Conservation (phyloP, 2,113 vertebrate genomes). For the Cyphomyrus discorhynchus region DNA sequence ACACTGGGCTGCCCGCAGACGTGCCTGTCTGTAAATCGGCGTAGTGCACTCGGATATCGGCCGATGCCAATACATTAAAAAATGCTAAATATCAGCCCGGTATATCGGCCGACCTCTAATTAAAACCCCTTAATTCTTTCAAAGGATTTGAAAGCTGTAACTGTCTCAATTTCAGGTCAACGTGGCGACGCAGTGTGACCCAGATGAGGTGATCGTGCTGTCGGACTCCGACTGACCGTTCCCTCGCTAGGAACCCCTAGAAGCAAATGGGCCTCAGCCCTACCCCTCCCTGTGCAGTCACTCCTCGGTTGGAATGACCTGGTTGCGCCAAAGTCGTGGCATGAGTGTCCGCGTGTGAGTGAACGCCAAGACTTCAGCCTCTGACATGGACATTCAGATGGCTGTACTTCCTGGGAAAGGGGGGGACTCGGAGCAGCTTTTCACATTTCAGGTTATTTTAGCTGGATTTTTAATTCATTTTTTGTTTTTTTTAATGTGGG, state of each 20-base stretch:
- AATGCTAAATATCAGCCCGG: no score
- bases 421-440: neutral
- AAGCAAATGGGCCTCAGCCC: neutral
- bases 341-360: neutral
- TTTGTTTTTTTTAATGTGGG: neutral
- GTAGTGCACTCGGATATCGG: no score
- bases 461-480: neutral
- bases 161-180: constrained; percentile 58
- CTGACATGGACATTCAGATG: neutral
- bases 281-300: neutral
- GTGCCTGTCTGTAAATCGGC: no score
- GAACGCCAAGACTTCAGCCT: neutral
- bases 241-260: neutral
- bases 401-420: neutral
- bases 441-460: neutral
- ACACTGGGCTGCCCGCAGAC: no score
- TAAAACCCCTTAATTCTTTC: neutral
- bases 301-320: neutral
- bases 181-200: constrained; percentile 79
- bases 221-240: constrained; percentile 71
- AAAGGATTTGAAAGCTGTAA: neutral
- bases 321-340: neutral
- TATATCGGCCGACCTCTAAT: no score
- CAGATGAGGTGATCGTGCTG: constrained; percentile 76
- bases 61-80: no score